A percentile compares a stretch with the other conserved stretches of the same genome.
phyloP scores from a whole-genome alignment of 2,797 vertebrate species.

The Eulemur rubriventer region DNA sequence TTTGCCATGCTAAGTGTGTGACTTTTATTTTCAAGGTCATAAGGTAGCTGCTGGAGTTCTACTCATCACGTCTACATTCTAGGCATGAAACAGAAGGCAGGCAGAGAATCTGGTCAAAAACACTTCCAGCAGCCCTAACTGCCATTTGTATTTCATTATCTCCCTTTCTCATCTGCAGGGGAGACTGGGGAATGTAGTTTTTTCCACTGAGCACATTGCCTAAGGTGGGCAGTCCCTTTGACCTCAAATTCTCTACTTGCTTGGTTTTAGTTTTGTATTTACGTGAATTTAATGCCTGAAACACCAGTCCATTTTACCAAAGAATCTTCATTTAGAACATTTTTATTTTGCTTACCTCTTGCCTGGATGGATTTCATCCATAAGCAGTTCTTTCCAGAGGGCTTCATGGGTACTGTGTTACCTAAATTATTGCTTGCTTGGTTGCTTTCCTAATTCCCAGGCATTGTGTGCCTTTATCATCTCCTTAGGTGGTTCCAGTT shows the following conservation, averaged over 20 bases:
- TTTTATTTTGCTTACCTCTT: conserved; percentile 9
- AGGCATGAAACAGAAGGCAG: neutral
- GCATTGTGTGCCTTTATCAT: neutral
- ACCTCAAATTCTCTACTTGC: conserved; percentile 7
- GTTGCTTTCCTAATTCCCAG: neutral
- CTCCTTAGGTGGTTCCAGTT: neutral
- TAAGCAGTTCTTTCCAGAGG: conserved; percentile 39
- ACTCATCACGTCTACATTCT: neutral
- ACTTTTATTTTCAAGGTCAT: conserved; percentile 7
- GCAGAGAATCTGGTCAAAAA: neutral
- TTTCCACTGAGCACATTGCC: neutral
- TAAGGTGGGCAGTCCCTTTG: neutral
- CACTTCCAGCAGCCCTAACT: neutral
- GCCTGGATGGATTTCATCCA: neutral
- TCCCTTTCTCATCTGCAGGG: neutral
- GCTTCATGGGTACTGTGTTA: neutral
- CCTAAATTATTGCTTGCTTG: neutral
- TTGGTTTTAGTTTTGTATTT: conserved; percentile 49
- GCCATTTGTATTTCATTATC: neutral
- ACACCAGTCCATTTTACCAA: neutral
- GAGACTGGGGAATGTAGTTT: neutral
- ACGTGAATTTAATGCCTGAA: neutral
- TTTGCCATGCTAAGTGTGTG: neutral
- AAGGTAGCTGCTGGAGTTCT: neutral
- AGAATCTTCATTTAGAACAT: conserved; percentile 8